phyloP scores from a whole-genome alignment of 2,113 vertebrate species.

The Scytalopus superciliaris region DNA sequence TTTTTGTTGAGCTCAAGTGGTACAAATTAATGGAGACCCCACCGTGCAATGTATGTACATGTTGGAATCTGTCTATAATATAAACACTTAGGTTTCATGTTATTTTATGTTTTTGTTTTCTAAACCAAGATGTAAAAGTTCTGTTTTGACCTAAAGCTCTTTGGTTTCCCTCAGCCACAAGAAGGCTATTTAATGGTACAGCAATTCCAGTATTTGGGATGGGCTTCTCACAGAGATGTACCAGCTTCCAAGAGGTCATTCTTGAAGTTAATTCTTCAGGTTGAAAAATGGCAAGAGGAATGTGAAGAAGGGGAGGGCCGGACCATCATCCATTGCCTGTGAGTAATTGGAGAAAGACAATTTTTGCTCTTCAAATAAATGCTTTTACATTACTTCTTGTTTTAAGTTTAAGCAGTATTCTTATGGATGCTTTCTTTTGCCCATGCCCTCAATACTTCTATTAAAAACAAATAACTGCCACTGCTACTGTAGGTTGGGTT shows the following conservation, averaged over 20 bases:
- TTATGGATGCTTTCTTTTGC: neutral
- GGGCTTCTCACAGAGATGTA: slow-evolving; percentile 93
- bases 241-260: slow-evolving; percentile 96
- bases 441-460: neutral
- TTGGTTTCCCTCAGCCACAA: slow-evolving; percentile 83
- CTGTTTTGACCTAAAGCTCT: neutral
- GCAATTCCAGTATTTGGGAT: slow-evolving; percentile 97
- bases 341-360: slow-evolving; percentile 65
- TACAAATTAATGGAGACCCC: neutral
- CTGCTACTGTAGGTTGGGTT: neutral
- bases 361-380: neutral
- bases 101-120: neutral
- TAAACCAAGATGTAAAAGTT: neutral
- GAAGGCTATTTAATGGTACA: slow-evolving; percentile 99
- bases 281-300: slow-evolving; percentile 99
- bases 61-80: neutral
- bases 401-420: neutral
- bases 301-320: slow-evolving; percentile 96
- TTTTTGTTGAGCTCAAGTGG: neutral
- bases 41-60: neutral
- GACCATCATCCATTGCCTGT: slow-evolving; percentile 97
- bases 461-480: neutral
- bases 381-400: neutral
- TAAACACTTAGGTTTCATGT: neutral
- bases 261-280: slow-evolving; percentile 95